Evolutionary conservation across 2,888 invertebrate genomes (phyloP), one percentile per base, ranked within the genome.

Genomic region (Chrysomela aeneicollis): DNA sequence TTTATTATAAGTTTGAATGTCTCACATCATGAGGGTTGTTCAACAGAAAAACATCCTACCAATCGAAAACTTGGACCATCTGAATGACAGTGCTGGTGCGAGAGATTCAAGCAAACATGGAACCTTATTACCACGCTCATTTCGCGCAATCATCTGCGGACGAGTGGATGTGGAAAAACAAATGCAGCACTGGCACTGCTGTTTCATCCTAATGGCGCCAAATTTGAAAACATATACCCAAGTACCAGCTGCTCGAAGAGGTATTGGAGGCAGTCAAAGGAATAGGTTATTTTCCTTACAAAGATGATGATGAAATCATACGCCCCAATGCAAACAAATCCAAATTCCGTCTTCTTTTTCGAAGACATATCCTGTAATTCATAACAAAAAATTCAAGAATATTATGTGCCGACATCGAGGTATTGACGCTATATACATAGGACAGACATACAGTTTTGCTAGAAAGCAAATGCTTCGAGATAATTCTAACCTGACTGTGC

Each of bases 211-310:
- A 67, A 61, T 51, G 68, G 60, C 17, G 49, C 55, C 10, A 61
- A 59, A 58, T 68, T 68, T 32, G 59, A 66, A 54, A 66, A 66
- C 9, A 60, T 42, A 63, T 63, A 61, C 62, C 62, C 10, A 65
- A 68, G 22, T 59, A 62, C 59, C 35, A 64, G 47, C 19, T 58
- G 30, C 35, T 63, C 1, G 6, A 51, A 62, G 32, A 54, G 0
- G 46, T 65, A 35, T 15, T 68, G 1, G 21, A 26, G 30, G 42
- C 17, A 21, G 54, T 68, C 10, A 60, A 63, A 47, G 60, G 47
- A 18, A 18, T 63, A 1, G 53, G 68, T 18, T 63, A 66, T 55
- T 66, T 55, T 47, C 50, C 64, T 10, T 67, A 46, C 46, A 57
- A 30, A n/a, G 59, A 60, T 37, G 60, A 46, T 53, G 64, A 66